These are phyloP conservation scores for Leptodactylus fallax DNA, from an alignment of 2,797 vertebrate species.

Conservation along the genomic window DNA sequence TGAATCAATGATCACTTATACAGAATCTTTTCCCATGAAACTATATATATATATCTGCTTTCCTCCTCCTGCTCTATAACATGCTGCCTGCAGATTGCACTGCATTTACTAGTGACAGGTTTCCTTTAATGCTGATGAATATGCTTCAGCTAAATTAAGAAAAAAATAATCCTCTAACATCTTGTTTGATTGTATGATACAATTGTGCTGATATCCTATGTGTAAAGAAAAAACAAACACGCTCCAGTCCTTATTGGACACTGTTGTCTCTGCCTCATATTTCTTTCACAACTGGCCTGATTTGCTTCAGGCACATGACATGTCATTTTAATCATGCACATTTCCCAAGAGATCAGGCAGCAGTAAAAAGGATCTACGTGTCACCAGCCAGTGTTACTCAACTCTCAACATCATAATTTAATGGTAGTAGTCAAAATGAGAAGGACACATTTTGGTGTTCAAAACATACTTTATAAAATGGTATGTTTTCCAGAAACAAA, in stretches of 20 bases:
- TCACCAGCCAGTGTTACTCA: slow-evolving; percentile 8
- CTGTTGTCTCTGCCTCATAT: slow-evolving; percentile 13
- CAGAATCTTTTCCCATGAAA: too few species aligned
- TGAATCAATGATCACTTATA: too few species aligned
- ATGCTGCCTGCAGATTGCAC: too few species aligned
- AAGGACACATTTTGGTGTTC: not conserved
- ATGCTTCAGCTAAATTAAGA: not conserved
- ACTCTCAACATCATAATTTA: slow-evolving; percentile 16
- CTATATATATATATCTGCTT: too few species aligned
- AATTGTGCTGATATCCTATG: not conserved
- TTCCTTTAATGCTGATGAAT: not conserved
- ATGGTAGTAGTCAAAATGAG: not conserved
- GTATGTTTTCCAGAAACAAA: too few species aligned
- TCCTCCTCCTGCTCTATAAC: too few species aligned
- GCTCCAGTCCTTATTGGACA: not conserved
- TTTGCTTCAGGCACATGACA: slow-evolving; percentile 39
- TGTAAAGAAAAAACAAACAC: not conserved
- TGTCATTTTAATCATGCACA: slow-evolving; percentile 51
- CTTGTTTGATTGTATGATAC: not conserved
- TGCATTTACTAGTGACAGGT: too few species aligned
- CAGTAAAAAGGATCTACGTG: not conserved
- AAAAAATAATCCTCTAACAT: not conserved
- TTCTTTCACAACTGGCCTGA: slow-evolving; percentile 40
- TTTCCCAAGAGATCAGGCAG: slow-evolving; percentile 34
- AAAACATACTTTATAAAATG: too few species aligned